Base-by-base conservation (phyloP, 2,888 invertebrate genomes). In the Tetragonisca angustula region DNA sequence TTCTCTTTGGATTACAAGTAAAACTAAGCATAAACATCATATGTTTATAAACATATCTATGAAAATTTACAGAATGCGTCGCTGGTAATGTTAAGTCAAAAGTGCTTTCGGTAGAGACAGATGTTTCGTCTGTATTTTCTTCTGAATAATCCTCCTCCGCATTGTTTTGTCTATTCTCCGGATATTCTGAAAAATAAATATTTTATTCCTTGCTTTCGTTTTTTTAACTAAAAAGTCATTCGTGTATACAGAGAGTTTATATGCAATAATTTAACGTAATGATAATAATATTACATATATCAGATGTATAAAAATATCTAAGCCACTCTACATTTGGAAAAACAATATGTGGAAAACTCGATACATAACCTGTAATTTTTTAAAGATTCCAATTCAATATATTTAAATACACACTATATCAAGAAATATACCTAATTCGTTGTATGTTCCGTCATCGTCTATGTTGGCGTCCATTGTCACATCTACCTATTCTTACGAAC, bases 21-120 rank as follows among this genome's bases (percentile, higher is more conserved):
- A 49, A 24, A 49, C 24, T 67, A 49, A 49, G 17, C 24, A 67
- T 9, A 67, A 43, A 32, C 9, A 21, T 32, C 15, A 17, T 13
- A 27, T 13, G 2, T 4, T 69, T 50, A 2, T 2, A 21, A 9
- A 27, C 1, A 74, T 36, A 50, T 43, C 9, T 72, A 49, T 59
- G 21, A 73, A 27, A 65, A 91, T 94, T 93, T 93, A 95, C 95
- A 19, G 95, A 95, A 92, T 96, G 96, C 79, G 95, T 95, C 3
- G 95, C 95, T 21, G 96, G 95, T 69, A 96, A 90, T 84, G 95
- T 95, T 15, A 95, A 95, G 88, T 96, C 96, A 81, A 95, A 96
- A 5, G 90, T 91, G 27, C 81, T 89, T 43, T 91, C 89, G 17
- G 67, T 78, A 19, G 78, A 76, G 27, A 71, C 68, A 21, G 65